Percentiles rank a stretch among this genome's conserved stretches.
These are phyloP conservation scores for Rhineura floridana DNA, from an alignment of 2,113 vertebrate species.

Conservation along the genomic window DNA sequence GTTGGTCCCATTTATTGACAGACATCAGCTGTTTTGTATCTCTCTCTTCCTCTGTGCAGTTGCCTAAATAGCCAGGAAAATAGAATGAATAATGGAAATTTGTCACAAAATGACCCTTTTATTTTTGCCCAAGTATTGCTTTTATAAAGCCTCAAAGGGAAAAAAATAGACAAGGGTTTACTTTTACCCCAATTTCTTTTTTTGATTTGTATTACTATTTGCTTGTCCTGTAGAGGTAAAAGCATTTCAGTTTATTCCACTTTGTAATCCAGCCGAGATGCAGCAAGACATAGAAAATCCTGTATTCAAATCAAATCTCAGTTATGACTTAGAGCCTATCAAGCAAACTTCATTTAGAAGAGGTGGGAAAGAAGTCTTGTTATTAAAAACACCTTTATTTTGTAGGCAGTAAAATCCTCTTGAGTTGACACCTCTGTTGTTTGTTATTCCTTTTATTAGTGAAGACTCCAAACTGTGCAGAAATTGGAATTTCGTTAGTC, in stretches of 20 bases:
- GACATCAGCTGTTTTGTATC: not conserved
- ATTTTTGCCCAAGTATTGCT: not conserved
- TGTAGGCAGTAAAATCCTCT: conserved; percentile 29
- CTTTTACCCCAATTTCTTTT: not conserved
- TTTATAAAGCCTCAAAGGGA: not conserved
- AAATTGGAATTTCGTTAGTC: conserved; percentile 21
- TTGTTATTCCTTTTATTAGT: conserved; percentile 45
- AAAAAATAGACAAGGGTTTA: not conserved
- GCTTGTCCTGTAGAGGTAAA: conserved; percentile 1
- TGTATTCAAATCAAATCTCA: conserved; percentile 27
- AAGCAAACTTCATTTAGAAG: conserved; percentile 48
- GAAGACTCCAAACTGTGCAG: conserved; percentile 18
- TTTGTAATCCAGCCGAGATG: conserved; percentile 6
- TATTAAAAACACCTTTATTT: conserved; percentile 45
- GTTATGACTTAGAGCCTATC: conserved; percentile 33
- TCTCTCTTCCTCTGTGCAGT: not conserved
- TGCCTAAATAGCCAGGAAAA: not conserved
- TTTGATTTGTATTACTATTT: not conserved
- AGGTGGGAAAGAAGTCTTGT: conserved; percentile 31
- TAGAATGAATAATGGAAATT: not conserved
- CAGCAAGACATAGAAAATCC: not conserved
- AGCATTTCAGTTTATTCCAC: not conserved
- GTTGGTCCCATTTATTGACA: not conserved
- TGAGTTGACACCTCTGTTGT: conserved; percentile 28
- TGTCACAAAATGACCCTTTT: not conserved